Conservation (phyloP, 1,140 invertebrate genomes). For the Pogonus chalceus region DNA sequence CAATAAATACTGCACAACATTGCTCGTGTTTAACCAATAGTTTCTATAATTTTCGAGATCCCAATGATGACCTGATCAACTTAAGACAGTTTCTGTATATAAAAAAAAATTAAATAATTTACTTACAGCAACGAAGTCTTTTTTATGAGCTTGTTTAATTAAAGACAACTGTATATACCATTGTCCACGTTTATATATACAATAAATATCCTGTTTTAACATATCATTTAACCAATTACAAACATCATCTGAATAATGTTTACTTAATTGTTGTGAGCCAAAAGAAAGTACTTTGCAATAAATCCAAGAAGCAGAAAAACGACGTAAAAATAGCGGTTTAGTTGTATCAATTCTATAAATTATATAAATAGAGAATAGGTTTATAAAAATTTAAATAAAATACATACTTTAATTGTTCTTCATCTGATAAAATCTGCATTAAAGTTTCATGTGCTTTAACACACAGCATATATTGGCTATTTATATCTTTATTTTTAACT, state of each 20-base stretch:
- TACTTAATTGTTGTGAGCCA: background rate
- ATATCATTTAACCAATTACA: background rate
- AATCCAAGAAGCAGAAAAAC: background rate
- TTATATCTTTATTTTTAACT: background rate
- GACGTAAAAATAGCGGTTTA: background rate
- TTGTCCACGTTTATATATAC: background rate
- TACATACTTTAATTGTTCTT: background rate
- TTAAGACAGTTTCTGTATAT: too few species aligned
- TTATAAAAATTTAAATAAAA: background rate
- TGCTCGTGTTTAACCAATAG: too few species aligned
- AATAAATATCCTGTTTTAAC: slow-evolving; percentile 2
- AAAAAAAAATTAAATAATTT: too few species aligned
- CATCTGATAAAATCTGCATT: background rate
- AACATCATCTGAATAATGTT: background rate
- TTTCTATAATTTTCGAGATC: too few species aligned
- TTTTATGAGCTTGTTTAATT: background rate
- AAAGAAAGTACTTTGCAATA: background rate
- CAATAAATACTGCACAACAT: too few species aligned
- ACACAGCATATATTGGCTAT: background rate
- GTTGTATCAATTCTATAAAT: background rate
- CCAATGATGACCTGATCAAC: too few species aligned
- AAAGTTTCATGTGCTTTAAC: background rate
- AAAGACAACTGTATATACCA: slow-evolving; percentile 1
- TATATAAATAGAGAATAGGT: background rate
- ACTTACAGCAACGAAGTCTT: background rate